These are phyloP conservation scores for Menura novaehollandiae DNA, from an alignment of 2,113 vertebrate species.

Conservation along the genomic window DNA sequence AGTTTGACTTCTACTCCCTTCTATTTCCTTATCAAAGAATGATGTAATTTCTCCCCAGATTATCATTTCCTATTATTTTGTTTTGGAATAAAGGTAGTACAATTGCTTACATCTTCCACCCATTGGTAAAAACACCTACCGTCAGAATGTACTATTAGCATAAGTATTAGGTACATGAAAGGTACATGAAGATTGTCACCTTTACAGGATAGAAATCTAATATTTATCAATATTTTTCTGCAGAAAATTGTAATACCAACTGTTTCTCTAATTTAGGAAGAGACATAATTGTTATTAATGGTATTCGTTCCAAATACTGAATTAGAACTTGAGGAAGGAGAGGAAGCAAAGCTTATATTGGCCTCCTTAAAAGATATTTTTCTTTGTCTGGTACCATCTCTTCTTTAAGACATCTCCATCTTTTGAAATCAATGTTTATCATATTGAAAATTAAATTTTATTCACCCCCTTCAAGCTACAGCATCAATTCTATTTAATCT, in stretches of 20 bases:
- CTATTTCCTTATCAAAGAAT: background rate
- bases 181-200: background rate
- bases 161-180: background rate
- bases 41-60: background rate
- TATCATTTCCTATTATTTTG: background rate
- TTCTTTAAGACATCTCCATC: background rate
- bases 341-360: background rate
- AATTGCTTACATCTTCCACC: background rate
- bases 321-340: background rate
- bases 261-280: background rate
- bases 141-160: background rate
- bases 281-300: background rate
- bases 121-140: background rate
- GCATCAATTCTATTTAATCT: background rate
- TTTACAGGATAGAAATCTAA: background rate
- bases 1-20: background rate
- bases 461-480: background rate
- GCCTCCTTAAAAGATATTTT: background rate
- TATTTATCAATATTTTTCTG: background rate
- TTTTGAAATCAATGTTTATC: background rate
- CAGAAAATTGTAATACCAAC: background rate
- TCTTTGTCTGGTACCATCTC: background rate
- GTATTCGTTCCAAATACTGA: background rate
- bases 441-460: background rate
- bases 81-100: background rate